A percentile compares a stretch with the other conserved stretches of the same genome.
Evolutionary conservation across 2,888 invertebrate genomes (phyloP).

Genomic region (Merodon equestris): DNA sequence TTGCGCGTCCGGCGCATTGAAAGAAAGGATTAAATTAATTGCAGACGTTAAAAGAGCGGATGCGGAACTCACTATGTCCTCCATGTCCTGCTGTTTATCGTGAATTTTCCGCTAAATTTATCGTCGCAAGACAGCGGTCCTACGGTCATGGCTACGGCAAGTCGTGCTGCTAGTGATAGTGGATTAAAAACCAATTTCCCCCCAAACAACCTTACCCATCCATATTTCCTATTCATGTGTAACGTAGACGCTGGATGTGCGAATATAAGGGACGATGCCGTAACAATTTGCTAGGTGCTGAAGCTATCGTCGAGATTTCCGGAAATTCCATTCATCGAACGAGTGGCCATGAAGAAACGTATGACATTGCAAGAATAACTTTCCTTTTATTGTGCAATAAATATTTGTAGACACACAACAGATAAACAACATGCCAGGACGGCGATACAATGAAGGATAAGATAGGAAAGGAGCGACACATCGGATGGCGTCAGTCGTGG

Average conservation of each 20-base stretch:
- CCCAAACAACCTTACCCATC: too few species aligned
- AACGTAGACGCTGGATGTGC: conserved; percentile 17
- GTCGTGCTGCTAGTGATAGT: background rate
- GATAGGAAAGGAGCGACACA: conserved; percentile 10
- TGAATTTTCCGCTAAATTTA: conserved; percentile 55
- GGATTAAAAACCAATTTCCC: conserved; percentile 56
- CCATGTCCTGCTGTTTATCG: conserved; percentile 34
- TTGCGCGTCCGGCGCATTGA: conserved; percentile 39
- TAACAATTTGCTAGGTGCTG: conserved; percentile 55
- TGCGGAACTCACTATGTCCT: conserved; percentile 20
- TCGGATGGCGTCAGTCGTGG: conserved; percentile 31
- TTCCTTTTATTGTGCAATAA: conserved; percentile 40
- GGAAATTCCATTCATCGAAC: too few species aligned
- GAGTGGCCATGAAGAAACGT: conserved; percentile 15
- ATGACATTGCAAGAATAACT: conserved; percentile 20
- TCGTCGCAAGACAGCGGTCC: conserved; percentile 19
- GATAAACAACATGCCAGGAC: background rate
- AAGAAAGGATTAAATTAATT: conserved; percentile 57
- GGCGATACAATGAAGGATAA: background rate
- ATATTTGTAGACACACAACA: conserved; percentile 9
- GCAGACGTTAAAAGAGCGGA: conserved; percentile 42
- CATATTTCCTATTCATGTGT: conserved; percentile 12
- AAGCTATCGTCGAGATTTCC: conserved; percentile 30
- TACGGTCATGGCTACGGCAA: background rate
- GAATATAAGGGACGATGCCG: conserved; percentile 26